Base-by-base conservation (phyloP, 2,113 vertebrate genomes). In the Osmerus eperlanus region DNA sequence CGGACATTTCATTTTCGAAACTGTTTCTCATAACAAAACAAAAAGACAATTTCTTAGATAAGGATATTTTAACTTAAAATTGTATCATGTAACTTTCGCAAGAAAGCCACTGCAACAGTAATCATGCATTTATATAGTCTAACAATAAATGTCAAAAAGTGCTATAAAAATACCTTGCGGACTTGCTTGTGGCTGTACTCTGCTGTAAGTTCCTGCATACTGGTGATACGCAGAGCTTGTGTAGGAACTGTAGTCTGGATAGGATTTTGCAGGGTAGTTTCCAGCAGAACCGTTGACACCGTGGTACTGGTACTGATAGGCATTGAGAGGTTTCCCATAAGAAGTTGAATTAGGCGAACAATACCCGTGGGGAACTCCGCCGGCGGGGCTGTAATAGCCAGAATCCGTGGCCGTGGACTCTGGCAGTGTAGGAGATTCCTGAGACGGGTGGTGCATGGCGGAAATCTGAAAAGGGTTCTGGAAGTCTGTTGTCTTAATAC, bases 381-480 rank as follows among this genome's bases (percentile, higher is more conserved):
- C 94, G 66, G 94, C 85, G n/a, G 96, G 94, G 86, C 95, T 96
- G 91, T 98, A 99, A 89, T 98, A 99, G 91, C 97, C 97, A 82
- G 96, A 95, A 91, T 99, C 97, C 86, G 97, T 98, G 86, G 97
- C 95, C 68, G 96, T 94, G 21, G 97, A 98, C 90, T 99, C 97
- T 56, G 97, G 97, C 85, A 98, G 89, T 88, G 97, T 99, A 69
- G 97, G 97, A 78, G 97, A 99, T 92, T 99, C 97, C 94, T 99
- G 97, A 91, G 93, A 92, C 81, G 93, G 93, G 74, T 94, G 93
- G 76, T 94, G 92, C 92, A 93, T 93, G 93, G 94, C 83, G 91
- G 96, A 84, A 93, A 97, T 86, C 93, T 94, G 95, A 78, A 98
- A 98, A 53, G 96, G 93, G 89, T 92, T 92, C 91, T 95, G 96